Conservation (phyloP, 2,888 invertebrate genomes). For the Anticlea derivata region DNA sequence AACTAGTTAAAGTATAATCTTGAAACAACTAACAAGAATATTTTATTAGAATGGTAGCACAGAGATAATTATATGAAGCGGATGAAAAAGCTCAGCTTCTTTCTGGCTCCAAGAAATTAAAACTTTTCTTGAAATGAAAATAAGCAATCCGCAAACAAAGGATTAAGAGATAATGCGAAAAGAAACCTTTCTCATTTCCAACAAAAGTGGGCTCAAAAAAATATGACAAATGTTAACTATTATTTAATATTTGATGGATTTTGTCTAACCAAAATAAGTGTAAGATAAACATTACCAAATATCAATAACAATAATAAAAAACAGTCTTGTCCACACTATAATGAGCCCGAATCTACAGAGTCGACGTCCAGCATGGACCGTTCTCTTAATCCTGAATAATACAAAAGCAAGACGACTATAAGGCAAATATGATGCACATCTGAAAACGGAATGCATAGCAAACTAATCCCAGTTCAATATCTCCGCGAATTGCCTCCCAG, state of each 20-base stretch:
- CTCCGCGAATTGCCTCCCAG: conserved; percentile 36
- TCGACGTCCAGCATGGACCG: too few species aligned
- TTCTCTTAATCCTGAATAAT: too few species aligned
- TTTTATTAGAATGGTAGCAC: background rate
- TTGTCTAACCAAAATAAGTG: too few species aligned
- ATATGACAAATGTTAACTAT: too few species aligned
- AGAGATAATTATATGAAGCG: background rate
- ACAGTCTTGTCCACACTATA: too few species aligned
- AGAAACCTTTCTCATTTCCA: too few species aligned
- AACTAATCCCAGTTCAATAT: conserved; percentile 44
- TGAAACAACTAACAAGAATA: background rate
- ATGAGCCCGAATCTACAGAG: too few species aligned
- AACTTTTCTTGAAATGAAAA: background rate
- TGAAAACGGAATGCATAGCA: conserved; percentile 27
- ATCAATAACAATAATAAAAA: too few species aligned
- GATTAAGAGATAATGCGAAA: too few species aligned
- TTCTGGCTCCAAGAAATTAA: background rate
- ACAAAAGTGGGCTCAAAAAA: too few species aligned
- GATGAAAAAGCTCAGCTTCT: background rate
- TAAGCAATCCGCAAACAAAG: background rate
- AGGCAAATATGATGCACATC: conserved; percentile 22
- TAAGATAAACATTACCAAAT: too few species aligned
- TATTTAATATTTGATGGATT: too few species aligned
- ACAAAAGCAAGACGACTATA: conserved; percentile 1
- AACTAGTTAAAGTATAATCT: background rate